phyloP scores from a whole-genome alignment of 1,140 invertebrate genomes.

The Pseudomyrmex sp. region DNA sequence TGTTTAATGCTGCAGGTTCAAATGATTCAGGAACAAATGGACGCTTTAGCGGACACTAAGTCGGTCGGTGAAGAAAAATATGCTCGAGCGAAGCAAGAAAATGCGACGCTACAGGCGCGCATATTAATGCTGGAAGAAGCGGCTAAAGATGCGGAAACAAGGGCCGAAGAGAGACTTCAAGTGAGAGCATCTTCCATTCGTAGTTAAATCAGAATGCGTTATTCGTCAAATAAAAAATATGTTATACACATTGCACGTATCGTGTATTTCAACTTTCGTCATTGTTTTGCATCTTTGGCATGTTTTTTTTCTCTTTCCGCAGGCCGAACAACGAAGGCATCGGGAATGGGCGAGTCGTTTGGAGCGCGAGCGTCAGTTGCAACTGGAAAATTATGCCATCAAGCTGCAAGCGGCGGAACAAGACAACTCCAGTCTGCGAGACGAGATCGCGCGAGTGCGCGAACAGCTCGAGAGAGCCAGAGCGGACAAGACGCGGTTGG shows the following conservation, averaged over 20 bases:
- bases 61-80: constrained; percentile 94
- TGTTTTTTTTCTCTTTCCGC: constrained; percentile 31
- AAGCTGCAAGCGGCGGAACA: constrained; percentile 92
- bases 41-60: constrained; percentile 93
- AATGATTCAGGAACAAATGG: constrained; percentile 95
- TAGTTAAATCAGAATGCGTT: background rate
- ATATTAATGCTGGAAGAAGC: constrained; percentile 97
- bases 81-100: constrained; percentile 94
- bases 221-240: background rate
- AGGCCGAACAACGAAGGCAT: constrained; percentile 93
- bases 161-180: constrained; percentile 92
- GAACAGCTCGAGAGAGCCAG: constrained; percentile 86
- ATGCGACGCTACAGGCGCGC: constrained; percentile 94
- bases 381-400: constrained; percentile 94
- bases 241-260: background rate
- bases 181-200: constrained; percentile 62
- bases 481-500: constrained; percentile 86
- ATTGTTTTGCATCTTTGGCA: too few relatives aligned
- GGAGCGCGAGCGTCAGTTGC: constrained; percentile 94
- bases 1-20: constrained; percentile 89
- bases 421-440: constrained; percentile 91
- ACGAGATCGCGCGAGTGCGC: constrained; percentile 89
- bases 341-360: constrained; percentile 92
- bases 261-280: too few relatives aligned
- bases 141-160: constrained; percentile 94